Base-by-base conservation (phyloP, 1,140 invertebrate genomes). In the Phymastichus coffea region DNA sequence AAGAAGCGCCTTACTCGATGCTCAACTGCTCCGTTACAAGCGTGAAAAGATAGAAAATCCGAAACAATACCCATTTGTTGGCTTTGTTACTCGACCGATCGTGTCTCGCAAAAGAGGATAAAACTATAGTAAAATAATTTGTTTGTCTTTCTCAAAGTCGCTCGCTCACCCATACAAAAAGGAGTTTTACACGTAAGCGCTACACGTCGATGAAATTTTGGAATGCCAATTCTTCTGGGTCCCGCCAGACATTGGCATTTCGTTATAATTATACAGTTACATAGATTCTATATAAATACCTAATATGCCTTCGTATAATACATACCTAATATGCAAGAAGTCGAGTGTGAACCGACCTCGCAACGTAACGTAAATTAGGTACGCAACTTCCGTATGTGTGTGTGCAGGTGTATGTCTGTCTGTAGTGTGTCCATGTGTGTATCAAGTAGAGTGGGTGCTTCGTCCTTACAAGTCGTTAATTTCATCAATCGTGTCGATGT, bases 251-350 rank as follows among this genome's bases (percentile, higher is more conserved):
- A 70, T 78, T 80, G 76, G 73, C 74, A 77, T 78, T 78, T 78
- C 67, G 69, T 77, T 78, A 79, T 68, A 79, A 75, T 77, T 76
- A 62, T 57, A 56, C 53, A 57, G 48, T 62, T 62, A 62, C 54
- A 62, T 57, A 57, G 37, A 62, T 62, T 57, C 60, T 62, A 62
- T 62, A 52, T 57, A 78, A 78, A 79, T 79, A 79, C 70, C 74
- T 79, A 79, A 76, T 79, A 77, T 77, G 76, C 73, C 75, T 71
- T 77, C 69, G 69, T 78, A 73, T 76, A 76, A 77, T 80, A 79
- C 75, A 78, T 79, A 78, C 69, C 76, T 78, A 78, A 73, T 76
- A 77, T 78, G 73, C 70, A 73, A 76, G 12, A 12, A 33, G 12
- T 33, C 6, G 28, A 33, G 65, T 76, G 72, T 71, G 67, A 76